Percentiles rank a stretch among this genome's conserved stretches.
Evolutionary conservation across 2,113 vertebrate species (phyloP).

Genomic region (Ahaetulla prasina): DNA sequence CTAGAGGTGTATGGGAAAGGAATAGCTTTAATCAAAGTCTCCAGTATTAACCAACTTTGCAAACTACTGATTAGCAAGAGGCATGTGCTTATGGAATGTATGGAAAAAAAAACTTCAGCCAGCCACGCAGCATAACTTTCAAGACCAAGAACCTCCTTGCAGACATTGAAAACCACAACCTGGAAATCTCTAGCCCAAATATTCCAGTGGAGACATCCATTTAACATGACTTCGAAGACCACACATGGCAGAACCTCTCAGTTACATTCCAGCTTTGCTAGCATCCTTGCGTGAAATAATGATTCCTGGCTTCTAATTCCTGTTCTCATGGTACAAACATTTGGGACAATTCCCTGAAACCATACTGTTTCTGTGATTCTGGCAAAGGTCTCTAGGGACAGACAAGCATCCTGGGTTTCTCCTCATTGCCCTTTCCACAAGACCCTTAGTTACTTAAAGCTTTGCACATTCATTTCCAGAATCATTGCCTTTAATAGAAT

Average conservation of each 20-base stretch:
- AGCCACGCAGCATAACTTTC: neutral
- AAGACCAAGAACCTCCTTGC: neutral
- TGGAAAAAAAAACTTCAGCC: neutral
- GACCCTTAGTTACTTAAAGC: neutral
- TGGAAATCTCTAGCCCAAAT: no score
- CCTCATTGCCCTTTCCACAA: neutral
- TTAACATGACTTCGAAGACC: neutral
- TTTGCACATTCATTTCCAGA: neutral
- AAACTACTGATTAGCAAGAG: neutral
- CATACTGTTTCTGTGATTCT: neutral
- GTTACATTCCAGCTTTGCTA: neutral
- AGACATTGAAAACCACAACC: neutral
- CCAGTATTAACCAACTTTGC: neutral
- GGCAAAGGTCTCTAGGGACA: neutral
- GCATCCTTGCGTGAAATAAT: neutral
- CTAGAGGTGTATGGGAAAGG: neutral
- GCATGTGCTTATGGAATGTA: neutral
- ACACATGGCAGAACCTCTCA: neutral
- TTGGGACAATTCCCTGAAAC: neutral
- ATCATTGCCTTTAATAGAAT: neutral
- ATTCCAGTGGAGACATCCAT: neutral
- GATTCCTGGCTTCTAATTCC: neutral
- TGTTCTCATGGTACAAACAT: neutral
- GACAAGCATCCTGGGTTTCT: neutral
- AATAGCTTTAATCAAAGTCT: neutral